Conservation (phyloP, 2,113 vertebrate genomes). For the human (Homo sapiens) region DNA sequence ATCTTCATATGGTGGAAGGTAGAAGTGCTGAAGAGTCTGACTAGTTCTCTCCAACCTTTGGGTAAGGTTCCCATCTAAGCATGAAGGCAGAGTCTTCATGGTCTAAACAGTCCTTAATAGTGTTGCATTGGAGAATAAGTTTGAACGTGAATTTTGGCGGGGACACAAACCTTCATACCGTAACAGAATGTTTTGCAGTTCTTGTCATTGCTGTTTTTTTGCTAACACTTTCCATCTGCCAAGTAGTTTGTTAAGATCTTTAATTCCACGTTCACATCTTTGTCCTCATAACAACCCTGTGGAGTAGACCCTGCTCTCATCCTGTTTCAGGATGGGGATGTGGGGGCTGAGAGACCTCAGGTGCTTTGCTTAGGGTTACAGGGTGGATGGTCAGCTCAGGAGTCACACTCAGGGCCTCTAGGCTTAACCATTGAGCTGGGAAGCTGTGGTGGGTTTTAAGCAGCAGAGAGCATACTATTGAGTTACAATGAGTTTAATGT, state of each 20-base stretch:
- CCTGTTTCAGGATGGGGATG: background rate
- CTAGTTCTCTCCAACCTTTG: background rate
- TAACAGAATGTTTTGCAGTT: background rate
- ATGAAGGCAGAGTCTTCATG: background rate
- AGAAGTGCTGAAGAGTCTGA: background rate
- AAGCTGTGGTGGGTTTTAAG: no score
- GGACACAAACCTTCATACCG: background rate
- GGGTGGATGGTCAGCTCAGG: fast-evolving
- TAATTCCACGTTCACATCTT: background rate
- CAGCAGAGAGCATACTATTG: background rate
- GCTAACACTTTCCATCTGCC: background rate
- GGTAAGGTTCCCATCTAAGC: background rate
- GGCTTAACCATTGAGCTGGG: fast-evolving
- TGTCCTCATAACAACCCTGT: background rate
- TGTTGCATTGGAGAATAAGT: background rate
- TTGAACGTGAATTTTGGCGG: background rate
- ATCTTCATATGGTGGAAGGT: background rate
- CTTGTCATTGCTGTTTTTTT: background rate
- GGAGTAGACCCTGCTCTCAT: background rate
- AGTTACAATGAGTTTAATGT: background rate
- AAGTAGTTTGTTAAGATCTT: background rate
- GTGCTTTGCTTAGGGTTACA: background rate
- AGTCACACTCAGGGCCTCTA: background rate
- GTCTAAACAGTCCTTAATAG: background rate
- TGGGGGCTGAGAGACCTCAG: background rate